These are phyloP conservation scores for Stichopus horrens DNA, from an alignment of 53 echinoderm and acorn worm species.

Conservation along the genomic window DNA sequence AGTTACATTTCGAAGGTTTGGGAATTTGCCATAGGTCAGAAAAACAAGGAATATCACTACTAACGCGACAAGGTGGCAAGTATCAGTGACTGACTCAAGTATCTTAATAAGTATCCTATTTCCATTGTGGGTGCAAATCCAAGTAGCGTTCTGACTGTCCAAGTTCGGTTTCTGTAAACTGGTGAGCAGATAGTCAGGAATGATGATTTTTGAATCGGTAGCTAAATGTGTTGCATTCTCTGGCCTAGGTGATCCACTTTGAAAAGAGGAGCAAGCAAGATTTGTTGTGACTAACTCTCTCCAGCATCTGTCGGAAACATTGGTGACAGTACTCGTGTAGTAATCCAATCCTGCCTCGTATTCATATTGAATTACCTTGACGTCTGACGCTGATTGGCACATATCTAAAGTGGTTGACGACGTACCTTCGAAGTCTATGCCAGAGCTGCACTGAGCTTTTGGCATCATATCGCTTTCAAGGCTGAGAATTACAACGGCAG, in stretches of 20 bases:
- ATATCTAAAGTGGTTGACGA: background rate
- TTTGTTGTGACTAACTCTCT: background rate
- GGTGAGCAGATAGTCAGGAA: background rate
- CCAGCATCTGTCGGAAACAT: background rate
- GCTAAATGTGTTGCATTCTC: background rate
- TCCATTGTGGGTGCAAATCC: background rate
- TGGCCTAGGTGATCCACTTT: background rate
- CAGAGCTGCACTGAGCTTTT: background rate
- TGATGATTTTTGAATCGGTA: background rate
- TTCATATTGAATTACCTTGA: background rate
- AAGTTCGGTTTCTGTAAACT: background rate
- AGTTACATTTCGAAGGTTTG: background rate
- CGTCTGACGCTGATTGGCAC: background rate
- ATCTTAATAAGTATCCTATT: background rate
- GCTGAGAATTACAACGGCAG: background rate
- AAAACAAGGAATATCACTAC: background rate
- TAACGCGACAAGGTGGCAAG: background rate
- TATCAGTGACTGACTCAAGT: background rate
- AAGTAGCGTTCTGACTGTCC: background rate
- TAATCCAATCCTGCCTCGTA: background rate
- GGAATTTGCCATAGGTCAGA: background rate
- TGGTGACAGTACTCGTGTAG: background rate
- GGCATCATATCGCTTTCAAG: background rate
- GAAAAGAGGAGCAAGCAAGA: background rate
- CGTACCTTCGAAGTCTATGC: background rate